Percentiles rank a stretch among this genome's conserved stretches.
phyloP scores from a whole-genome alignment of 92 coral and sea anemone genomes.

The Anthopleura xanthogrammica region DNA sequence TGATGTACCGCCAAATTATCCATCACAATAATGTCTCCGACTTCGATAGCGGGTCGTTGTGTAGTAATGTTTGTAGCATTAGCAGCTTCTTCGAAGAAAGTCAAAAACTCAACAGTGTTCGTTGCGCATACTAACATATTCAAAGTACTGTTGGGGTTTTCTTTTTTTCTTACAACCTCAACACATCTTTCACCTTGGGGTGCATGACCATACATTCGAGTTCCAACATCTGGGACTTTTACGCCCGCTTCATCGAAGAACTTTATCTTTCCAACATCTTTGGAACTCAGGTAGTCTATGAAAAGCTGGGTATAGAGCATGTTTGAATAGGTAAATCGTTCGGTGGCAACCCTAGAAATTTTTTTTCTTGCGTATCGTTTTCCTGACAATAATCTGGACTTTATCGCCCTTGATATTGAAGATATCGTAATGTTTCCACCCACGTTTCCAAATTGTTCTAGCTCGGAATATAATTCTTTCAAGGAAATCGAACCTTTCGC shows the following conservation, averaged over 20 bases:
- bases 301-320: constrained; percentile 52
- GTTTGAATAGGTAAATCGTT: constrained; percentile 42
- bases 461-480: constrained; percentile 27
- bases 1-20: constrained; percentile 53
- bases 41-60: constrained; percentile 30
- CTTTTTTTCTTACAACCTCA: constrained; percentile 32
- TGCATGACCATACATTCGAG: constrained; percentile 26
- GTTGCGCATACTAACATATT: constrained; percentile 34
- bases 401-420: constrained; percentile 36
- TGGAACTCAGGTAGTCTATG: constrained; percentile 40
- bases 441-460: constrained; percentile 32
- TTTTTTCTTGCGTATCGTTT: constrained; percentile 42
- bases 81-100: constrained; percentile 28
- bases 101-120: constrained; percentile 27
- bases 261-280: constrained; percentile 17
- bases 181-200: constrained; percentile 32
- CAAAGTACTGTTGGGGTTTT: constrained; percentile 35
- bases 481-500: constrained; percentile 21
- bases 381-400: constrained; percentile 39
- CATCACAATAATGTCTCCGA: constrained; percentile 42
- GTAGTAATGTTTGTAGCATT: constrained; percentile 10
- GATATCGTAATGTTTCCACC: constrained; percentile 28
- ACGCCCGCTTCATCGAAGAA: constrained; percentile 58
- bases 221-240: constrained; percentile 34
- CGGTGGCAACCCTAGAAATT: constrained; percentile 29